phyloP scores from a whole-genome alignment of 2,797 vertebrate genomes.

The Carduelis carduelis region DNA sequence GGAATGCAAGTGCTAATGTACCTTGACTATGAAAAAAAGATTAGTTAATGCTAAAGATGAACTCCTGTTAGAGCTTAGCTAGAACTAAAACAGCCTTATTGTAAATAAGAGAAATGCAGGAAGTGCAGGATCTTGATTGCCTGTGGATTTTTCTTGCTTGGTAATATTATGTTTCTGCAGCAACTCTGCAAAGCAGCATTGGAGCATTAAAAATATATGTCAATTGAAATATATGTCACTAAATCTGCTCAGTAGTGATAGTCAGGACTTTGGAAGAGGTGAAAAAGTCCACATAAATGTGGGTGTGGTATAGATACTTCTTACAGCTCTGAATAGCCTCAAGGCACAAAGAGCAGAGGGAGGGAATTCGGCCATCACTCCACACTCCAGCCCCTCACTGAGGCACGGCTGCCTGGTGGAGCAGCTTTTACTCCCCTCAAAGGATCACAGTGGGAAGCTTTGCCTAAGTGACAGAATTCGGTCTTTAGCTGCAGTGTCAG shows the following conservation, averaged over 20 bases:
- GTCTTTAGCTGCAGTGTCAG: not conserved
- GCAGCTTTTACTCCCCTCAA: not conserved
- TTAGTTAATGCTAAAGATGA: not conserved
- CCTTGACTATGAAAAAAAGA: not conserved
- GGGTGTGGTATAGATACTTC: not conserved
- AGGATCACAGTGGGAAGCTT: not conserved
- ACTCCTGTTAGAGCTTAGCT: not conserved
- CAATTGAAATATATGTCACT: not conserved
- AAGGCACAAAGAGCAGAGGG: not conserved
- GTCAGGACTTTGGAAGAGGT: not conserved
- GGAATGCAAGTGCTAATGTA: not conserved
- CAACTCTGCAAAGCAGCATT: not conserved
- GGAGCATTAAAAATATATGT: not conserved
- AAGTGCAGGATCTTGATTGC: not conserved
- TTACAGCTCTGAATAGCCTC: not conserved
- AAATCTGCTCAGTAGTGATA: not conserved
- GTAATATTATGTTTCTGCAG: not conserved
- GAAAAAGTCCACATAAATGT: not conserved
- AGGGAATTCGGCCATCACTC: not conserved
- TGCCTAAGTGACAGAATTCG: not conserved
- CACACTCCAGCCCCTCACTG: not conserved
- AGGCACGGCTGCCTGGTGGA: accelerated
- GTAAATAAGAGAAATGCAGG: not conserved
- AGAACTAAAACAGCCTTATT: not conserved
- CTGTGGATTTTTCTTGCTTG: not conserved